A percentile compares a stretch with the other conserved stretches of the same genome.
These are phyloP conservation scores for Cydia strobilella DNA, from an alignment of 1,140 invertebrate genomes.

Conservation along the genomic window DNA sequence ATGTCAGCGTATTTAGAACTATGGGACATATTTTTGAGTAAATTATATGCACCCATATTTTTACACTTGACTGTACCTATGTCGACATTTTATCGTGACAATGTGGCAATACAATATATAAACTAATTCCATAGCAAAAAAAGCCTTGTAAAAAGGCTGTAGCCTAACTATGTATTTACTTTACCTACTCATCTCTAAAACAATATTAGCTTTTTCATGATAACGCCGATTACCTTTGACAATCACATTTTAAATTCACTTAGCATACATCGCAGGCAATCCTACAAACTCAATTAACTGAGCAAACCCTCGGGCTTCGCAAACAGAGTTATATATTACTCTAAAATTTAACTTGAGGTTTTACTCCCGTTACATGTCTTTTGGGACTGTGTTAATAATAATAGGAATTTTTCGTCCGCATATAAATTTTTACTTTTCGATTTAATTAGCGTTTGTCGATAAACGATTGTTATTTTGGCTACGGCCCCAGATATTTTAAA, in stretches of 20 bases:
- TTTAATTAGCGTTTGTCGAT: too few species aligned
- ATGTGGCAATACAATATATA: too few species aligned
- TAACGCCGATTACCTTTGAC: slow-evolving; percentile 14
- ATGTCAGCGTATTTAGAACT: too few species aligned
- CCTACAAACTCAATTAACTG: slow-evolving; percentile 20
- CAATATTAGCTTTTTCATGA: slow-evolving; percentile 23
- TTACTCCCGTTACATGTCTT: background rate
- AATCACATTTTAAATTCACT: slow-evolving; percentile 27
- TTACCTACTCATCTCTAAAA: background rate
- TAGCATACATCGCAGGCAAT: slow-evolving; percentile 19
- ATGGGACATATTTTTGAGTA: too few species aligned
- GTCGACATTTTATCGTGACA: background rate
- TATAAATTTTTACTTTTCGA: too few species aligned
- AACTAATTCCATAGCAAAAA: background rate
- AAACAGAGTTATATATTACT: slow-evolving; percentile 12
- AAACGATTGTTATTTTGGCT: too few species aligned
- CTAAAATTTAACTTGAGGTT: background rate
- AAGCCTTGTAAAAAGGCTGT: background rate
- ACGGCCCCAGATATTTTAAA: too few species aligned
- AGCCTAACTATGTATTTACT: background rate
- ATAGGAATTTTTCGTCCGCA: too few species aligned
- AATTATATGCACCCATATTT: too few species aligned
- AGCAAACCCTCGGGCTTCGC: slow-evolving; percentile 11
- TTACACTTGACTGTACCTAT: too few species aligned
- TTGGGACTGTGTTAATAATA: background rate